Base-by-base conservation (phyloP, 2,888 invertebrate species). In the Acanthopleura granulata region DNA sequence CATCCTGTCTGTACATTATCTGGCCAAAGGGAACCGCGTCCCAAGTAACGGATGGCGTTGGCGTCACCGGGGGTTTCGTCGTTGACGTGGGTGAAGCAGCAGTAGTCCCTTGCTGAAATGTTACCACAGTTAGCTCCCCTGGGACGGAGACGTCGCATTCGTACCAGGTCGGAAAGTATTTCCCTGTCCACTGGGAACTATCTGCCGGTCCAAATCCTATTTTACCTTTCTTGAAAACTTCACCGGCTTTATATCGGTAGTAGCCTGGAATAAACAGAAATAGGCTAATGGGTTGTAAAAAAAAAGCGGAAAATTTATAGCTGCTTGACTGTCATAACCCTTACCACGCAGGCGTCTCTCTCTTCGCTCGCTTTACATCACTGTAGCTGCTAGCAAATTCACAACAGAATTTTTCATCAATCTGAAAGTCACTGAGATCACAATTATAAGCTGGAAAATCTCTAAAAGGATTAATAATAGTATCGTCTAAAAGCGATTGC, bases 121-220 rank as follows among this genome's bases (percentile, higher is more conserved):
- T 4, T 57, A 57, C 57, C 22, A 57, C 57, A 27, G 69, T 11
- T 16, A 18, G 11, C 18, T 62, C 14, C 25, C 74, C 74, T 22
- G 74, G 74, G 4, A 74, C 27, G 6, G 27, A 22, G 14, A 74
- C 25, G 6, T 69, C 74, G 40, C 74, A 66, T 25, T 74, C 74
- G 49, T 74, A 74, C 74, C 74, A 74, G 22, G 30, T 74, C 16
- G 61, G n/a, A 51, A 27, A 74, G 22, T 74, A 74, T 27, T 74
- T 74, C 69, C 74, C 74, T 11, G 66, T 74, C 74, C 74, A 74
- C 11, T 49, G 4, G 6, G 71, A 71, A 16, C 30, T 3, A 71
- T 71, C 71, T n/a, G 40, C 25, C 12, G 74, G 69, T 49, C 29
- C 29, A 27, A 25, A 16, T 1, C 74, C 74, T 16, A 74, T 69